Conservation (phyloP, 2,888 invertebrate genomes). For the Agonum fuliginosum region DNA sequence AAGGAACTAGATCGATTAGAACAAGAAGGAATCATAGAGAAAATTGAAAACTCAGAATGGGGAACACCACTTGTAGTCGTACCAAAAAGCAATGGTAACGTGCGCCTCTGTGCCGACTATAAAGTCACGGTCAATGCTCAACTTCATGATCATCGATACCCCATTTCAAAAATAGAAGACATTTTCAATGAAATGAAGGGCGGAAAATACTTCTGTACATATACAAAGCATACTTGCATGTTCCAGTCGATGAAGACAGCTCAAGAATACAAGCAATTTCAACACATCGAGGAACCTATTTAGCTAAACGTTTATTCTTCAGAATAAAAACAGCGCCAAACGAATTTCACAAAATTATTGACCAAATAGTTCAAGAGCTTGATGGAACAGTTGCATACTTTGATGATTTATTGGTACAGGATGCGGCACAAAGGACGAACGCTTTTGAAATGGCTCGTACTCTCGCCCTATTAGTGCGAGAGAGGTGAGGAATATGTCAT, state of each 20-base stretch:
- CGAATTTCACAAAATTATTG: constrained; percentile 11
- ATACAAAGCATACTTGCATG: constrained; percentile 48
- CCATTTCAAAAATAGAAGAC: constrained; percentile 33
- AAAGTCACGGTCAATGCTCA: constrained; percentile 61
- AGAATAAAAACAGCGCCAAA: constrained; percentile 45
- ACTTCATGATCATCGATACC: constrained; percentile 53
- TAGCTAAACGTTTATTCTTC: constrained; percentile 42
- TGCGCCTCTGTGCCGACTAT: constrained; percentile 63
- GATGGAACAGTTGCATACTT: constrained; percentile 54
- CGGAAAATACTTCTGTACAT: constrained; percentile 1
- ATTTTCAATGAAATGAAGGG: neutral
- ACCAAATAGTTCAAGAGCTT: constrained; percentile 11
- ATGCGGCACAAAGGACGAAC: too few relatives aligned
- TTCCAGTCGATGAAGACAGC: constrained; percentile 47
- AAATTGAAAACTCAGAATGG: constrained; percentile 60
- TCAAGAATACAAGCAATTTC: constrained; percentile 29
- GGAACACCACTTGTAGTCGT: constrained; percentile 60
- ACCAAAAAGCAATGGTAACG: constrained; percentile 58
- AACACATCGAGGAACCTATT: constrained; percentile 52
- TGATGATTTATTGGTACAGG: constrained; percentile 64
- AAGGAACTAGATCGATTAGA: constrained; percentile 56
- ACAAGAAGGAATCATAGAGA: constrained; percentile 56
- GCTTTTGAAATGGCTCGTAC: too few relatives aligned
- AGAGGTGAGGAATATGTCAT: too few relatives aligned
- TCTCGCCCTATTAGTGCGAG: too few relatives aligned